These are phyloP conservation scores for Patella depressa DNA, from an alignment of 2,888 invertebrate genomes.

Conservation along the genomic window DNA sequence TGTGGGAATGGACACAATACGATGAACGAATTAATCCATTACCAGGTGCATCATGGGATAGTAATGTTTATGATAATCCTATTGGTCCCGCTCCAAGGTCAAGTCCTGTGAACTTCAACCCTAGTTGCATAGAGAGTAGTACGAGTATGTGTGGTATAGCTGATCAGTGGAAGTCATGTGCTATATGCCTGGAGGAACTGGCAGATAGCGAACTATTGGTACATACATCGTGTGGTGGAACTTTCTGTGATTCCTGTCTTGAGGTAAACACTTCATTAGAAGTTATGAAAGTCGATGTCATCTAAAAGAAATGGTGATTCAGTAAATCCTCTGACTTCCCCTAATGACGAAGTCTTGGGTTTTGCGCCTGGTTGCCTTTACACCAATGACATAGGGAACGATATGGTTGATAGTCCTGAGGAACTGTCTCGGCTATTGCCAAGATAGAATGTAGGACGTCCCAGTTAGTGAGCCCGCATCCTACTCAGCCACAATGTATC, in stretches of 20 bases:
- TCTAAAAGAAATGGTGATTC: too few species aligned
- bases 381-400: too few species aligned
- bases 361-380: too few species aligned
- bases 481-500: too few species aligned
- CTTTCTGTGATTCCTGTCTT: conserved; percentile 76
- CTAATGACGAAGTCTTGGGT: too few species aligned
- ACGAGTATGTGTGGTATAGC: conserved; percentile 18
- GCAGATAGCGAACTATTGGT: conserved; percentile 74
- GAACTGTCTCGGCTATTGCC: too few species aligned
- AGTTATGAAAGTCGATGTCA: too few species aligned
- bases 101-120: background rate
- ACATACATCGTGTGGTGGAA: conserved; percentile 76
- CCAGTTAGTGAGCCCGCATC: too few species aligned
- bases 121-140: background rate
- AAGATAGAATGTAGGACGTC: too few species aligned
- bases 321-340: too few species aligned
- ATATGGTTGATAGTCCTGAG: too few species aligned
- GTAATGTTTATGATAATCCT: background rate
- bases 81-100: background rate
- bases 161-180: conserved; percentile 72
- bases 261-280: conserved; percentile 71
- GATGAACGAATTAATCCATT: conserved; percentile 1
- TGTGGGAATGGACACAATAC: conserved; percentile 43
- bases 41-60: background rate
- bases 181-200: conserved; percentile 77